Conservation (phyloP, 92 coral and sea anemone species). For the Isaurus tuberculatus region DNA sequence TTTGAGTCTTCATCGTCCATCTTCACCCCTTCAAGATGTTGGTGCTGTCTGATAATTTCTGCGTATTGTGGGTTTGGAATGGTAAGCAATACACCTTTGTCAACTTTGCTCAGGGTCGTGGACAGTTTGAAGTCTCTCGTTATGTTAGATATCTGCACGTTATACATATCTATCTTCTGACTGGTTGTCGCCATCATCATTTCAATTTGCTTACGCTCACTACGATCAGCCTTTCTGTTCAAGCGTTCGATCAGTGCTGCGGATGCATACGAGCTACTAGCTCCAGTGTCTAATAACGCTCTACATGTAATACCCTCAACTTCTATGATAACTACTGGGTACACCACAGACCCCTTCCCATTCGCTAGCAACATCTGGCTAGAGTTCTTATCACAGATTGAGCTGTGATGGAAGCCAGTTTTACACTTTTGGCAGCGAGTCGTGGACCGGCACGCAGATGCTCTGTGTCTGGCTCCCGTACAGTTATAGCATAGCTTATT, state of each 20-base stretch:
- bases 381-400: conserved; percentile 60
- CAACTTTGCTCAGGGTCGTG: conserved; percentile 60
- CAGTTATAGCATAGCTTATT: conserved; percentile 71
- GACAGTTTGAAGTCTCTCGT: conserved; percentile 57
- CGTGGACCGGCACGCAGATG: conserved; percentile 58
- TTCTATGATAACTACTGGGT: conserved; percentile 66
- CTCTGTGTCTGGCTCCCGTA: conserved; percentile 63
- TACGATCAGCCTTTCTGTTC: conserved; percentile 52
- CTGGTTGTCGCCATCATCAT: conserved; percentile 68
- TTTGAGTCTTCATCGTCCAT: conserved; percentile 42
- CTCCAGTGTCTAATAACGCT: conserved; percentile 71
- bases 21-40: conserved; percentile 52
- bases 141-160: conserved; percentile 42
- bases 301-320: conserved; percentile 70
- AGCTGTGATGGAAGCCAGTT: conserved; percentile 64
- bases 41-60: conserved; percentile 51
- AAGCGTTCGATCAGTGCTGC: conserved; percentile 59
- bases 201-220: conserved; percentile 54
- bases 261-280: conserved; percentile 68
- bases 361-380: conserved; percentile 60
- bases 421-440: conserved; percentile 56
- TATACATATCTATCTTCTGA: conserved; percentile 57
- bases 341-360: conserved; percentile 48
- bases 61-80: conserved; percentile 58
- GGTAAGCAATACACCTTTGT: conserved; percentile 60